Base-by-base conservation (phyloP, 2,797 vertebrate species). In the Ispidina lecontei region DNA sequence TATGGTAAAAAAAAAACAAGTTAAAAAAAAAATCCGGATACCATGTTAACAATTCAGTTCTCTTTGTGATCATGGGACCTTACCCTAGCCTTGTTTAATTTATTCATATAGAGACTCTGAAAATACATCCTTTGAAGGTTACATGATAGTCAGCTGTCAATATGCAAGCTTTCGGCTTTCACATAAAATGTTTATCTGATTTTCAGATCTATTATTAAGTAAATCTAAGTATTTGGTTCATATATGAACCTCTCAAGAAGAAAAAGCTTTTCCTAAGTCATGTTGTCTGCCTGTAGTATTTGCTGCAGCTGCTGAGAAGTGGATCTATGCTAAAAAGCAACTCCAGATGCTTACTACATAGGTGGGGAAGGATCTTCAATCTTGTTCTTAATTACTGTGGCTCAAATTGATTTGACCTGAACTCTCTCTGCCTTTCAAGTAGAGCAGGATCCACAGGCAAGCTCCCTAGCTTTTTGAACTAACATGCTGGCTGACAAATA, bases 401-500 rank as follows among this genome's bases (percentile, higher is more conserved):
- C 86, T 96, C 75, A 95, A 90, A 97, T 96, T 96, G 96, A 96
- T 97, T 96, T 97, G 94, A 96, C 96, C 94, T 96, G 94, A 96
- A 94, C 91, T 91, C 84, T 95, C 67, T 41, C 86, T 93, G 91
- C 67, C 79, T 95, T 96, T 96, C 94, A 94, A 94, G 72, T 87
- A 87, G 83, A 93, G 75, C 41, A 91, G 68, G 92, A 95, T 95
- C 92, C 94, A 90, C 93, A 94, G 96, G 96, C 92, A 85, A 92
- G 47, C 60, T 96, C 72, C 62, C 63, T 81, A 92, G 84, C 80
- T 97, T 96, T 97, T 96, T 93, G 92, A 97, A 91, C 92, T 97
- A 95, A 94, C 96, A 96, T n/a, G 75, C 94, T 96, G 92, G 92
- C 93, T 97, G 95, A 97, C 96, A 97, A 97, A 97, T 96, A 96